Conservation (phyloP, 2,113 vertebrate species). For the Melanerpes aurifrons region DNA sequence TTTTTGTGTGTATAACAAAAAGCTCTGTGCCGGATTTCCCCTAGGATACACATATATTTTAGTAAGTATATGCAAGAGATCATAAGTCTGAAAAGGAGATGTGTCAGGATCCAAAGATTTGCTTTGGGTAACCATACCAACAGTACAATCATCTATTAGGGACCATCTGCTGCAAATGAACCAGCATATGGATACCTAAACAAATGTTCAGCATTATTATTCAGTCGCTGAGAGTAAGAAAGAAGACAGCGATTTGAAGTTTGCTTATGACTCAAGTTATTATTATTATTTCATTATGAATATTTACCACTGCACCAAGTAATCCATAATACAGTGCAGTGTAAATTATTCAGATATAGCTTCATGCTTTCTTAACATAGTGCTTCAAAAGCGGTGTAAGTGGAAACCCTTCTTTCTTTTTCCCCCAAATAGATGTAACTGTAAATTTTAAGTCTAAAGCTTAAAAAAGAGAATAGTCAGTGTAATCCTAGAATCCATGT, state of each 20-base stretch:
- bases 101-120: neutral
- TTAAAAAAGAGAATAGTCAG: neutral
- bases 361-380: slow-evolving; percentile 26
- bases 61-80: neutral
- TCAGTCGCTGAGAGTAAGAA: slow-evolving; percentile 12
- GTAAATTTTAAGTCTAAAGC: neutral
- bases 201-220: neutral
- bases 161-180: slow-evolving; percentile 64
- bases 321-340: neutral
- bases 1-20: neutral
- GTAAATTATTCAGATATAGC: slow-evolving; percentile 26
- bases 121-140: slow-evolving; percentile 56
- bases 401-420: neutral
- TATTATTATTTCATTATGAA: neutral
- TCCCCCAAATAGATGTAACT: neutral
- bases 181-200: slow-evolving; percentile 49
- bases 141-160: slow-evolving; percentile 31
- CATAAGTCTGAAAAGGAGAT: neutral
- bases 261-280: neutral
- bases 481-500: neutral
- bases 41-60: neutral
- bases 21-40: neutral
- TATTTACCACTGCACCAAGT: neutral
- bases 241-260: neutral
- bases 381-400: neutral